Evolutionary conservation across 2,797 vertebrate genomes (phyloP).

Genomic region (Oryzias dopingdopingensis): DNA sequence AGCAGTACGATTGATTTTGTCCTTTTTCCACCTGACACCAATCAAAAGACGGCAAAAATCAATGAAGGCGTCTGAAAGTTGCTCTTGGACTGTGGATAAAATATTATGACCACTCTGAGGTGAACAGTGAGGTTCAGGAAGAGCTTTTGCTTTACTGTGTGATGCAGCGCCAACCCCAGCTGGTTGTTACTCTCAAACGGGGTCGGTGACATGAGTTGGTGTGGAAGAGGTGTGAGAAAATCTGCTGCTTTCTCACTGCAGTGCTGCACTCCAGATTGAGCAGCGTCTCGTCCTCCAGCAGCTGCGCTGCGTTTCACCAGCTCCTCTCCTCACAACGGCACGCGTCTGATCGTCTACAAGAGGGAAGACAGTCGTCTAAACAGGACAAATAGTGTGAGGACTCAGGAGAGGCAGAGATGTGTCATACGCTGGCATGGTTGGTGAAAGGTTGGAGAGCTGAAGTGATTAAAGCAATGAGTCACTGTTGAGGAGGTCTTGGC

Average conservation of each 20-base stretch:
- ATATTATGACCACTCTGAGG: conserved; percentile 16
- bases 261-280: background rate
- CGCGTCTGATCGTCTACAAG: conserved; percentile 45
- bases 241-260: too few relatives aligned
- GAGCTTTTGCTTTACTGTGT: background rate
- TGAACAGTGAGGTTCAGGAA: conserved; percentile 7
- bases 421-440: conserved; percentile 52
- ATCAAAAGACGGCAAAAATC: conserved; percentile 51
- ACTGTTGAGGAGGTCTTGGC: conserved; percentile 54
- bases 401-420: conserved; percentile 56
- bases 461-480: conserved; percentile 80
- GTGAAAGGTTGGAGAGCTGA: conserved; percentile 52
- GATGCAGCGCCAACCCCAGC: too few relatives aligned
- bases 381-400: conserved; percentile 60
- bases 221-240: too few relatives aligned
- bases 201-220: background rate
- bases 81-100: conserved; percentile 22
- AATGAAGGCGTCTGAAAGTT: conserved; percentile 43
- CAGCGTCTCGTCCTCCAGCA: conserved; percentile 6
- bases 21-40: conserved; percentile 37
- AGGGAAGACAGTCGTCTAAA: conserved; percentile 52
- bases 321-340: conserved; percentile 8
- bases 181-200: background rate
- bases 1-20: conserved; percentile 45
- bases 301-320: conserved; percentile 15